Evolutionary conservation across 2,888 invertebrate species (phyloP).

Genomic region (Plemyria rubiginata): DNA sequence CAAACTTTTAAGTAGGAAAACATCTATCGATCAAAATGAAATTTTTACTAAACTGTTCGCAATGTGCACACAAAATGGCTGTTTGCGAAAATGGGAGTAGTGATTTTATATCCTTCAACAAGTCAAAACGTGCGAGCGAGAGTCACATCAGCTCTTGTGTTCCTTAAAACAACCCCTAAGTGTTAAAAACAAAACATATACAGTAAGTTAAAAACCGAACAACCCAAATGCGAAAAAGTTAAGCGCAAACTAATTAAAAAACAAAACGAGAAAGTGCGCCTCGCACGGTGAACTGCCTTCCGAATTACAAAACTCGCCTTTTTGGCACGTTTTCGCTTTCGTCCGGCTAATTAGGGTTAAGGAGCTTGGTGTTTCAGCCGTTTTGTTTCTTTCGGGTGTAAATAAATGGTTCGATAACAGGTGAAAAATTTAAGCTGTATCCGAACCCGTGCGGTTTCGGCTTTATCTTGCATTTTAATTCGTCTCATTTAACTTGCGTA

Average conservation of each 20-base stretch:
- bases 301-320: slow-evolving; percentile 69
- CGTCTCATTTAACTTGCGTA: too few relatives aligned
- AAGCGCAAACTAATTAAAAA: slow-evolving; percentile 79
- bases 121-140: too few relatives aligned
- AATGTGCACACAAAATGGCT: too few relatives aligned
- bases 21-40: too few relatives aligned
- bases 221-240: slow-evolving; percentile 68
- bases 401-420: background rate
- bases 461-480: too few relatives aligned
- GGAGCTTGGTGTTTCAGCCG: slow-evolving; percentile 58
- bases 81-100: too few relatives aligned
- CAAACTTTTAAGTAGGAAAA: too few relatives aligned
- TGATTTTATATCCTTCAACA: too few relatives aligned
- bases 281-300: slow-evolving; percentile 67
- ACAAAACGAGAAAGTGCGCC: slow-evolving; percentile 66
- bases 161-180: background rate
- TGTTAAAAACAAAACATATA: slow-evolving; percentile 47
- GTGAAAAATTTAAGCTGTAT: too few relatives aligned
- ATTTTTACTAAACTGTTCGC: too few relatives aligned
- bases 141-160: too few relatives aligned
- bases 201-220: slow-evolving; percentile 57
- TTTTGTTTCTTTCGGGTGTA: slow-evolving; percentile 27
- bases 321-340: slow-evolving; percentile 74
- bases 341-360: slow-evolving; percentile 77
- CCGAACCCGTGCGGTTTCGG: too few relatives aligned